phyloP scores from a whole-genome alignment of 2,797 vertebrate genomes.

The Malurus leucopterus region DNA sequence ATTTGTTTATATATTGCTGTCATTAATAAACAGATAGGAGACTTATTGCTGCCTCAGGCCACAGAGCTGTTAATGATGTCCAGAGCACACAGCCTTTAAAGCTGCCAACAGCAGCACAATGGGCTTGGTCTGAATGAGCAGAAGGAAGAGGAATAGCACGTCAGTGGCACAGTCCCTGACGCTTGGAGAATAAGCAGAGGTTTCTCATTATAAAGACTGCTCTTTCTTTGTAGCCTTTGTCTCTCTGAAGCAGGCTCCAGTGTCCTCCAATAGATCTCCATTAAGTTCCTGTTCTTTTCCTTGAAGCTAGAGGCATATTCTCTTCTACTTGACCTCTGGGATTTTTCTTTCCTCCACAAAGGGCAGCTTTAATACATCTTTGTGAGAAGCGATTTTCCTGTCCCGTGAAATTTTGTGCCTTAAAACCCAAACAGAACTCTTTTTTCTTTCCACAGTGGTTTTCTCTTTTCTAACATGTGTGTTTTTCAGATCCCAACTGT shows the following conservation, averaged over 20 bases:
- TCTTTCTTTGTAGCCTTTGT: slow-evolving; percentile 13
- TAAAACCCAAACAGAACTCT: neutral
- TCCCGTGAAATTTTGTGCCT: neutral
- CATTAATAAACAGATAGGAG: slow-evolving; percentile 53
- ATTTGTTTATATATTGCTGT: slow-evolving; percentile 66
- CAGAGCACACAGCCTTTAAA: slow-evolving; percentile 52
- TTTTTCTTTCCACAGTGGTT: neutral
- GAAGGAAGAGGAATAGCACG: neutral
- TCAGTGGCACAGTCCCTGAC: neutral
- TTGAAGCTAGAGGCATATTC: slow-evolving; percentile 16
- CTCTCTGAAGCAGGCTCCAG: slow-evolving; percentile 1
- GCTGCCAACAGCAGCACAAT: slow-evolving; percentile 2
- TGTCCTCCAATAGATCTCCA: slow-evolving; percentile 24
- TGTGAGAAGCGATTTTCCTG: neutral
- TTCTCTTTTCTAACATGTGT: neutral
- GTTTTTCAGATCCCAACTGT: neutral
- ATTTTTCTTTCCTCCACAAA: slow-evolving; percentile 17
- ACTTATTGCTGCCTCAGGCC: slow-evolving; percentile 47
- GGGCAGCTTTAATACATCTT: neutral
- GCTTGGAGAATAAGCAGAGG: neutral
- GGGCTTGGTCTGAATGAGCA: neutral
- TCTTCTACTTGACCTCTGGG: slow-evolving; percentile 10
- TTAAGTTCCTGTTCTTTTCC: neutral
- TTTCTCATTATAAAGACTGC: slow-evolving; percentile 30
- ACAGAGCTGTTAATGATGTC: slow-evolving; percentile 59